Evolutionary conservation across 1,140 invertebrate genomes (phyloP).

Genomic region (Drosophila micromelanica): DNA sequence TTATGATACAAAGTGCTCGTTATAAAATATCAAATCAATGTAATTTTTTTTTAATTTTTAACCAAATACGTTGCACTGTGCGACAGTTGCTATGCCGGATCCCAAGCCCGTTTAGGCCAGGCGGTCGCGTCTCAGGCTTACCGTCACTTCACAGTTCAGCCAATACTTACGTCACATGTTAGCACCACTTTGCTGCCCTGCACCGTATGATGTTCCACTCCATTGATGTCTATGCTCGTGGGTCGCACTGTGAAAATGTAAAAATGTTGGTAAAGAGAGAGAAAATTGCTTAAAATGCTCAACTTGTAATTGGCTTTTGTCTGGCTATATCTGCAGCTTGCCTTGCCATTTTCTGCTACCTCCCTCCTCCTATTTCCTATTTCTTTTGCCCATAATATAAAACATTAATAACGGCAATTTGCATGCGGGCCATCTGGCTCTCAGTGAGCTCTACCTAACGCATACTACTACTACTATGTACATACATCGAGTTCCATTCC

Average conservation of each 20-base stretch:
- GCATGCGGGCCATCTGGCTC: constrained; percentile 36
- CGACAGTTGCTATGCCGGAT: not conserved
- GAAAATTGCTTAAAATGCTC: constrained; percentile 72
- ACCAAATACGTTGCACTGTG: not conserved
- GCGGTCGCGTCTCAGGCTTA: not conserved
- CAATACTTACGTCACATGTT: constrained; percentile 87
- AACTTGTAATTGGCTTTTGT: constrained; percentile 60
- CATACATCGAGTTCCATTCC: constrained; percentile 3
- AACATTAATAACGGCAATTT: constrained; percentile 68
- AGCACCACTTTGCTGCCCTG: constrained; percentile 91
- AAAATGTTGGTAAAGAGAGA: constrained; percentile 7
- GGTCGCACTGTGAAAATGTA: constrained; percentile 88
- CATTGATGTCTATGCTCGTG: constrained; percentile 89
- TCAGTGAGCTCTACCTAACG: constrained; percentile 5
- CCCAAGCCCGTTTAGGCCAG: not conserved
- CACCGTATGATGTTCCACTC: constrained; percentile 89
- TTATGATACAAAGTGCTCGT: no score
- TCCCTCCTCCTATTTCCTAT: constrained; percentile 5
- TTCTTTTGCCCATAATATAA: constrained; percentile 49
- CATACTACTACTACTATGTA: not conserved
- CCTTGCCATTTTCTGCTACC: constrained; percentile 6
- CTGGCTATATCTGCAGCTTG: constrained; percentile 30
- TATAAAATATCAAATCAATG: no score
- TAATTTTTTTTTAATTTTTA: no score
- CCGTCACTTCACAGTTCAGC: constrained; percentile 13